phyloP scores from a whole-genome alignment of 2,797 vertebrate genomes.

The Kryptopterus vitreolus region DNA sequence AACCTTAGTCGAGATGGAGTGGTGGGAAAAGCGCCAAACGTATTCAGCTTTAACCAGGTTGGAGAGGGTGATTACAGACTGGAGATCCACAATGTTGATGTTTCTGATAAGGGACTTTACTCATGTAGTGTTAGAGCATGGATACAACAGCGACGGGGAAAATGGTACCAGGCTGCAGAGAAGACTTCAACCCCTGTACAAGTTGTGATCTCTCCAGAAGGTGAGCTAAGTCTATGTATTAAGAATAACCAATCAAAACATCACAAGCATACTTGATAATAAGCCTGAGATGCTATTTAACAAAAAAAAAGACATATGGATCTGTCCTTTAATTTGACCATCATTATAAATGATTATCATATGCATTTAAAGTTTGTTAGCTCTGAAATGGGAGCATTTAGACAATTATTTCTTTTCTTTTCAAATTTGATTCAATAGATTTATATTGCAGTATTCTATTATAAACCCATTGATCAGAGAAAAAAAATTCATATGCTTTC shows the following conservation, averaged over 20 bases:
- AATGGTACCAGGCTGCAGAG: constrained; percentile 86
- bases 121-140: constrained; percentile 81
- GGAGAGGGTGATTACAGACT: constrained; percentile 78
- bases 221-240: constrained; percentile 72
- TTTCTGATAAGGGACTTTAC: constrained; percentile 79
- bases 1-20: constrained; percentile 80
- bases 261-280: background rate
- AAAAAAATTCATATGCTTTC: too few relatives aligned
- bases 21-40: constrained; percentile 71
- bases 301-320: background rate
- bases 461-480: background rate
- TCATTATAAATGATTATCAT: background rate
- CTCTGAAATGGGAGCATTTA: background rate
- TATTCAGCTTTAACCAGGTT: constrained; percentile 71
- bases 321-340: background rate
- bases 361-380: background rate
- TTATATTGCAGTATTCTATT: background rate
- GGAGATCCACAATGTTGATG: constrained; percentile 71
- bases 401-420: background rate
- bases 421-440: background rate
- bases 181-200: constrained; percentile 75
- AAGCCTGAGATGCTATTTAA: background rate
- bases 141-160: constrained; percentile 74
- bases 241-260: background rate
- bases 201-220: constrained; percentile 76